A percentile compares a stretch with the other conserved stretches of the same genome.
Conservation (phyloP, 2,888 invertebrate species). For the Leucophenga montana region DNA sequence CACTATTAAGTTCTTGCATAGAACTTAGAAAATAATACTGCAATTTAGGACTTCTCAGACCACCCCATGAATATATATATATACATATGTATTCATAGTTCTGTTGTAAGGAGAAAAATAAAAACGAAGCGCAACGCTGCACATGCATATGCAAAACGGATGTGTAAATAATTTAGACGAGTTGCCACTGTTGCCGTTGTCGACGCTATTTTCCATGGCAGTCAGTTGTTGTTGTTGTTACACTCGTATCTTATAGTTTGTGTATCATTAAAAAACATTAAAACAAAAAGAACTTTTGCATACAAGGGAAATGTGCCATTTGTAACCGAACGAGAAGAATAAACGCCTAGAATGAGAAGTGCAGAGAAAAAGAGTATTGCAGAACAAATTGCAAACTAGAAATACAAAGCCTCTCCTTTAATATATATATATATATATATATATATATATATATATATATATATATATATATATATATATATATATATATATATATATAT, state of each 20-base stretch:
- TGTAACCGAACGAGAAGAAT: slow-evolving; percentile 42
- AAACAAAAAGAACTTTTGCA: slow-evolving; percentile 35
- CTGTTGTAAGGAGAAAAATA: slow-evolving; percentile 11
- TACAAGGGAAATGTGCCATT: slow-evolving; percentile 61
- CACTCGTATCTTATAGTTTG: slow-evolving; percentile 60
- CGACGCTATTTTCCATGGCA: slow-evolving; percentile 13
- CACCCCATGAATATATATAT: too few relatives aligned
- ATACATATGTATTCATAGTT: too few relatives aligned
- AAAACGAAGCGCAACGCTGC: slow-evolving; percentile 34
- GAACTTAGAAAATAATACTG: too few relatives aligned
- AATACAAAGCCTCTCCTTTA: slow-evolving; percentile 45
- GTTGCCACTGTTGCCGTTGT: slow-evolving; percentile 46
- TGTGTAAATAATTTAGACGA: slow-evolving; percentile 66
- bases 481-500: too few relatives aligned
- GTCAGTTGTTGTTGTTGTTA: background rate
- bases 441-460: background rate
- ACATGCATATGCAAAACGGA: slow-evolving; percentile 61
- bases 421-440: too few relatives aligned
- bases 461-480: background rate
- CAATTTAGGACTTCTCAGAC: too few relatives aligned
- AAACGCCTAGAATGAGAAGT: too few relatives aligned
- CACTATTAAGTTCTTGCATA: too few relatives aligned
- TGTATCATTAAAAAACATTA: slow-evolving; percentile 60
- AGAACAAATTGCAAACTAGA: slow-evolving; percentile 56
- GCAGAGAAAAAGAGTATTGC: slow-evolving; percentile 33